Conservation (phyloP, 2,113 vertebrate genomes). For the Melanotaenia duboulayi region DNA sequence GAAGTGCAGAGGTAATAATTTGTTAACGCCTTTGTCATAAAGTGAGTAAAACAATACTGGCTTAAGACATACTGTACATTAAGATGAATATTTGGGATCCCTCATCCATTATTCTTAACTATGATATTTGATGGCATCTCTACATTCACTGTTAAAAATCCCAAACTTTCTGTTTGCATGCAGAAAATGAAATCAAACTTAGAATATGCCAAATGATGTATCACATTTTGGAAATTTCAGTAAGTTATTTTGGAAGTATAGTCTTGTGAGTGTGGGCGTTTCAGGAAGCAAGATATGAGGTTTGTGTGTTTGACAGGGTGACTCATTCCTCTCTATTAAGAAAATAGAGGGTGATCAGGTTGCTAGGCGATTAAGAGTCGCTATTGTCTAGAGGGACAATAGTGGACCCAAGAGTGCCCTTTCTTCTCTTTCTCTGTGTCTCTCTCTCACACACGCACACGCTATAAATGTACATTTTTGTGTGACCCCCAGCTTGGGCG, state of each 20-base stretch:
- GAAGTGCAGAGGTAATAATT: constrained; percentile 54
- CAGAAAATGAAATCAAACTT: neutral
- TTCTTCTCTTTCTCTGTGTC: constrained; percentile 36
- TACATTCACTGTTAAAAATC: neutral
- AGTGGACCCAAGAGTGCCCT: constrained; percentile 65
- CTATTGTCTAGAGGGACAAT: constrained; percentile 81
- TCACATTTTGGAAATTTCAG: constrained; percentile 1
- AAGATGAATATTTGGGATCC: neutral
- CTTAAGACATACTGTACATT: neutral
- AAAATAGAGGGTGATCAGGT: constrained; percentile 82
- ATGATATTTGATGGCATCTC: neutral
- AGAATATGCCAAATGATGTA: constrained; percentile 6
- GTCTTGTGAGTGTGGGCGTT: constrained; percentile 10
- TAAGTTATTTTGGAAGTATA: constrained; percentile 9
- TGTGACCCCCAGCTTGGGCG: constrained; percentile 45
- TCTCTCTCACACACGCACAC: constrained; percentile 45
- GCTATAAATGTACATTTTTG: constrained; percentile 45
- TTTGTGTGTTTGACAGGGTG: constrained; percentile 63
- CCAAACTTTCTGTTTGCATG: neutral
- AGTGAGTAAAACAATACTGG: neutral
- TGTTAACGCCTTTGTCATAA: constrained; percentile 15
- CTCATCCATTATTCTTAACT: neutral
- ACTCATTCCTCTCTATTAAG: constrained; percentile 78
- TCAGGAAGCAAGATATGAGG: constrained; percentile 31
- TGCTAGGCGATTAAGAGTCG: constrained; percentile 82